phyloP scores from a whole-genome alignment of 92 coral and sea anemone genomes.

The Epizoanthus ramosus region DNA sequence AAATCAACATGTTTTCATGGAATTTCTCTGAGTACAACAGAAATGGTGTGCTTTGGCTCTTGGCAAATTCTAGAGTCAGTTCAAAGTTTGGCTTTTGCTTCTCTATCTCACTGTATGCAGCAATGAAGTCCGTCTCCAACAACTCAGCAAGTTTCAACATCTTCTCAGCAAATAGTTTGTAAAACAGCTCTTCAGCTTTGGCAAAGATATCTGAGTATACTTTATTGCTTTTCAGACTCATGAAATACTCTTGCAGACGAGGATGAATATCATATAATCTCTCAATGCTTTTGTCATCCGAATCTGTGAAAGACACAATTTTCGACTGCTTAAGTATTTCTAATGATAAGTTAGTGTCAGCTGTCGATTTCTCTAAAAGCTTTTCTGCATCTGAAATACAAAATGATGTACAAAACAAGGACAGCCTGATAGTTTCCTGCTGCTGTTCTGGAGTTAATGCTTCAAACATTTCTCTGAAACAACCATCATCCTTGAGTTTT shows the following conservation, averaged over 20 bases:
- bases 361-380: slow-evolving; percentile 41
- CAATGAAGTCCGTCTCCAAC: slow-evolving; percentile 55
- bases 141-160: slow-evolving; percentile 45
- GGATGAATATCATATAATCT: slow-evolving; percentile 71
- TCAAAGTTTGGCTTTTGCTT: slow-evolving; percentile 62
- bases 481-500: slow-evolving; percentile 17
- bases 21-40: slow-evolving; percentile 56
- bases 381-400: slow-evolving; percentile 59
- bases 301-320: slow-evolving; percentile 39
- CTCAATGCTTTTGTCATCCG: slow-evolving; percentile 44
- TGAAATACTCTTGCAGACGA: slow-evolving; percentile 57
- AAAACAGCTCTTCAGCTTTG: slow-evolving; percentile 60
- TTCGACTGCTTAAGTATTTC: slow-evolving; percentile 52
- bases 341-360: slow-evolving; percentile 49
- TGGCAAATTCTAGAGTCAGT: slow-evolving; percentile 61
- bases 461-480: slow-evolving; percentile 56
- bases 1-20: slow-evolving; percentile 54
- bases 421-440: slow-evolving; percentile 64
- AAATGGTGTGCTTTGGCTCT: slow-evolving; percentile 40
- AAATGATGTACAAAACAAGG: slow-evolving; percentile 67
- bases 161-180: slow-evolving; percentile 56
- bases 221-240: slow-evolving; percentile 30
- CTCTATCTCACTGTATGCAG: slow-evolving; percentile 45
- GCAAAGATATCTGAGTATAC: slow-evolving; percentile 22
- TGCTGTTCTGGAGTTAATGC: slow-evolving; percentile 52